These are phyloP conservation scores for Drosophila greeni DNA, from an alignment of 2,888 invertebrate species.

Conservation along the genomic window DNA sequence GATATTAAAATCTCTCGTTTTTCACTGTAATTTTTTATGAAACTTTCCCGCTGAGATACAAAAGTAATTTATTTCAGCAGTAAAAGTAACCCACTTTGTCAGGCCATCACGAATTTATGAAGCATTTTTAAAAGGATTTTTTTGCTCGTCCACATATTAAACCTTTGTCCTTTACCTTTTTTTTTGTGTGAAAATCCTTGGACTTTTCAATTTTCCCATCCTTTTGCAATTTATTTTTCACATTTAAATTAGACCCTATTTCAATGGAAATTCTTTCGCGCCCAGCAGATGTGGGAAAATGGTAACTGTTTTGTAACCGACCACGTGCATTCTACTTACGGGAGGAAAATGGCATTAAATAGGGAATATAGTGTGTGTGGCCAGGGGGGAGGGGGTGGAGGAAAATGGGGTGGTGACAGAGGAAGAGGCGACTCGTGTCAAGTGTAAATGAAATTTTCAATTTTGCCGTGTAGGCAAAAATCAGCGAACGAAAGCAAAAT, in stretches of 20 bases:
- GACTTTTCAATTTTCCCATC: background rate
- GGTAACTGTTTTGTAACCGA: slow-evolving; percentile 35
- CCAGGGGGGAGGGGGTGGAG: background rate
- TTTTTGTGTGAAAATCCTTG: background rate
- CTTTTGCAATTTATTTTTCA: background rate
- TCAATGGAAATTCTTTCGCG: slow-evolving; percentile 4
- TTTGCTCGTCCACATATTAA: slow-evolving; percentile 1
- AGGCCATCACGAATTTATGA: slow-evolving; percentile 7
- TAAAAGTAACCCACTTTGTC: background rate
- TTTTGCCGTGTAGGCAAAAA: slow-evolving; percentile 60
- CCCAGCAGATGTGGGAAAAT: slow-evolving; percentile 18
- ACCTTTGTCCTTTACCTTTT: background rate
- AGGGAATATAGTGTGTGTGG: background rate
- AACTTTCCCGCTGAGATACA: background rate
- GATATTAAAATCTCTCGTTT: background rate
- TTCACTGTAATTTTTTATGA: background rate
- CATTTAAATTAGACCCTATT: slow-evolving; percentile 2
- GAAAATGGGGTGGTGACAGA: slow-evolving; percentile 11
- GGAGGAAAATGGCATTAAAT: slow-evolving; percentile 21
- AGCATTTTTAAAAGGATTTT: background rate
- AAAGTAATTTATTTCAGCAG: slow-evolving; percentile 1
- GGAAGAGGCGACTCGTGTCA: slow-evolving; percentile 48
- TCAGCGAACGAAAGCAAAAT: slow-evolving; percentile 46
- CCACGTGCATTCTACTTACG: slow-evolving; percentile 33
- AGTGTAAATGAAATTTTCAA: slow-evolving; percentile 69